Percentiles rank a stretch among this genome's conserved stretches.
These are phyloP conservation scores for Huso huso DNA, from an alignment of 2,797 vertebrate genomes.

Conservation along the genomic window DNA sequence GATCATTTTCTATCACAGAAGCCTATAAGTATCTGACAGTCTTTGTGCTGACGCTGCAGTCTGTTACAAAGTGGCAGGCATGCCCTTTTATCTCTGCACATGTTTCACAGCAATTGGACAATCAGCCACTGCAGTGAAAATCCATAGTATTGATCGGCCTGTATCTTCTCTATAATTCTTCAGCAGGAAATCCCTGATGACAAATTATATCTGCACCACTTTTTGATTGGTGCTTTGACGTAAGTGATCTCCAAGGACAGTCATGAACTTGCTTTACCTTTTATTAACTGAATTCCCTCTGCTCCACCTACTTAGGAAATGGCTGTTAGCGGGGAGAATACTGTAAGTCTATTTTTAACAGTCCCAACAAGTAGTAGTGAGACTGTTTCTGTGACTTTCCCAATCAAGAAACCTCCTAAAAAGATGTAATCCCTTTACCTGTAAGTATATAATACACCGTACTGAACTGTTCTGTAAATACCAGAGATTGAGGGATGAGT, in stretches of 20 bases:
- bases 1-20: conserved; percentile 68
- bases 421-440: too few relatives aligned
- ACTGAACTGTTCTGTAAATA: too few relatives aligned
- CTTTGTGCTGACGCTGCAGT: conserved; percentile 67
- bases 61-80: conserved; percentile 53
- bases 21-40: conserved; percentile 68
- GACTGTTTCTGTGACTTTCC: too few relatives aligned
- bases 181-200: conserved; percentile 79
- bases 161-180: conserved; percentile 78
- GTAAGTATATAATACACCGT: too few relatives aligned
- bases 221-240: conserved; percentile 73
- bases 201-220: conserved; percentile 76
- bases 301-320: conserved; percentile 31
- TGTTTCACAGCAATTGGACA: conserved; percentile 69
- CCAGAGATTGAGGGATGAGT: too few relatives aligned
- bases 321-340: conserved; percentile 24
- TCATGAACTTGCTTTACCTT: conserved; percentile 68
- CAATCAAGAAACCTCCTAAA: too few relatives aligned
- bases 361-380: too few relatives aligned
- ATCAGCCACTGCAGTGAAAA: conserved; percentile 74
- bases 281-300: conserved; percentile 45
- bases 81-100: conserved; percentile 59
- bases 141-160: conserved; percentile 73
- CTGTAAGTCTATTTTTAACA: too few relatives aligned
- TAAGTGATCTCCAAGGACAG: conserved; percentile 73